phyloP scores from a whole-genome alignment of 2,797 vertebrate genomes.

The Scarus forsteni region DNA sequence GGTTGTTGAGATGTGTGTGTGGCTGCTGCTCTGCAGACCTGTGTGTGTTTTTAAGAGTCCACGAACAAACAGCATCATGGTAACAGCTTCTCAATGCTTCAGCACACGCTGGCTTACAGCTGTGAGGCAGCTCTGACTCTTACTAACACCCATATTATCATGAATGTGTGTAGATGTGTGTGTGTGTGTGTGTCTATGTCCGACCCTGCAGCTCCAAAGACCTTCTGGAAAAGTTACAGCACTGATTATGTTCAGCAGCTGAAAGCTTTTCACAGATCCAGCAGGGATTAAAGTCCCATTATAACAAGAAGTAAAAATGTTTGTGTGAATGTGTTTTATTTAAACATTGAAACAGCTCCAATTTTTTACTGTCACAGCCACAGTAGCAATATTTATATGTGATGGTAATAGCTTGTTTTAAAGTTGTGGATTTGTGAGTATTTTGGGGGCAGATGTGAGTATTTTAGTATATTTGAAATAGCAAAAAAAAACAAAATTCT shows the following conservation, averaged over 20 bases:
- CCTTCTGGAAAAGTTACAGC: conserved; percentile 37
- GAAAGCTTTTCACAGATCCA: conserved; percentile 19
- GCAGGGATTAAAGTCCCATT: conserved; percentile 12
- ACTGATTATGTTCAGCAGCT: conserved; percentile 41
- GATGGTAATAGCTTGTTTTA: too few relatives aligned
- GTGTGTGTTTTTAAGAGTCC: background rate
- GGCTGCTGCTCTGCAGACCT: conserved; percentile 1
- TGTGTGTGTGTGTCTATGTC: conserved; percentile 14
- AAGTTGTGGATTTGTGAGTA: too few relatives aligned
- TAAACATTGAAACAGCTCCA: too few relatives aligned
- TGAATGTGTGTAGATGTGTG: conserved; percentile 19
- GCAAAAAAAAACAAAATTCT: too few relatives aligned
- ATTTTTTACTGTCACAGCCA: too few relatives aligned
- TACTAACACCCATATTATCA: conserved; percentile 38
- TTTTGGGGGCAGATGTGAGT: too few relatives aligned
- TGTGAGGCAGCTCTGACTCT: conserved; percentile 38
- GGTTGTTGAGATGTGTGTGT: background rate
- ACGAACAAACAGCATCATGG: conserved; percentile 9
- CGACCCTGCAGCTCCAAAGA: conserved; percentile 17
- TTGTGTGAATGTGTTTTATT: too few relatives aligned
- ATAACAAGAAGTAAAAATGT: background rate
- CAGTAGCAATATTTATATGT: too few relatives aligned
- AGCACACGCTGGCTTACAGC: conserved; percentile 48
- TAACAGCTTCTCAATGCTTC: conserved; percentile 24
- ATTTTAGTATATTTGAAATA: too few relatives aligned